phyloP scores from a whole-genome alignment of 2,797 vertebrate species.

The Glyptemys insculpta region DNA sequence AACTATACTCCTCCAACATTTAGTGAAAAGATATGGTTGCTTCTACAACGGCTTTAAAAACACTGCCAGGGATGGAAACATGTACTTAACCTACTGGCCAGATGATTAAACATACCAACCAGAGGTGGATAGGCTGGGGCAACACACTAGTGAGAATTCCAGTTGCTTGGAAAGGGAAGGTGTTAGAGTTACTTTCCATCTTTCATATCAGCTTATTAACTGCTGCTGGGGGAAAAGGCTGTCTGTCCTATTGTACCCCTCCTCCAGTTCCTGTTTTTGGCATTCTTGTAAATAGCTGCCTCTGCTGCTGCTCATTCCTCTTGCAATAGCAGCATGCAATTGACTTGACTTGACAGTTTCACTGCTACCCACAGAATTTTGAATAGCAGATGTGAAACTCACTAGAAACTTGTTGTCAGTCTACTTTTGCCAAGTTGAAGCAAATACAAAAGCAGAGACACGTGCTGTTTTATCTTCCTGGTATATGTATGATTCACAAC shows the following conservation, averaged over 20 bases:
- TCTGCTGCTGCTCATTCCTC: not conserved
- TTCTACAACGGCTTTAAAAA: not conserved
- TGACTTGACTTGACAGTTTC: not conserved
- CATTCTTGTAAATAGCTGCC: not conserved
- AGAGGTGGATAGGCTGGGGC: not conserved
- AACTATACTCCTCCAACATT: not conserved
- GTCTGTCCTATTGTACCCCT: not conserved
- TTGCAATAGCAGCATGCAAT: not conserved
- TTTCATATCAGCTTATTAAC: not conserved
- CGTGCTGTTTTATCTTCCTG: rapidly evolving
- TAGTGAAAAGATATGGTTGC: not conserved
- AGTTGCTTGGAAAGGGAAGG: not conserved
- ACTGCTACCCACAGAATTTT: not conserved
- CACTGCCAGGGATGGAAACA: not conserved
- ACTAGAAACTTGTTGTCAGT: not conserved
- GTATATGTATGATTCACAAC: not conserved
- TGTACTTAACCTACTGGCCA: not conserved
- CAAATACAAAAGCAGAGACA: not conserved
- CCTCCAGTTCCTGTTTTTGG: not conserved
- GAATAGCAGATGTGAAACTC: conserved; percentile 20
- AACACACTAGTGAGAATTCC: not conserved
- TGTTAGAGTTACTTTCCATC: not conserved
- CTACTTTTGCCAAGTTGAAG: not conserved
- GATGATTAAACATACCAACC: not conserved
- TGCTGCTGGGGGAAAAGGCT: not conserved